A percentile compares a stretch with the other conserved stretches of the same genome.
phyloP scores from a whole-genome alignment of 2,888 invertebrate genomes.

The Abscondita cerata region DNA sequence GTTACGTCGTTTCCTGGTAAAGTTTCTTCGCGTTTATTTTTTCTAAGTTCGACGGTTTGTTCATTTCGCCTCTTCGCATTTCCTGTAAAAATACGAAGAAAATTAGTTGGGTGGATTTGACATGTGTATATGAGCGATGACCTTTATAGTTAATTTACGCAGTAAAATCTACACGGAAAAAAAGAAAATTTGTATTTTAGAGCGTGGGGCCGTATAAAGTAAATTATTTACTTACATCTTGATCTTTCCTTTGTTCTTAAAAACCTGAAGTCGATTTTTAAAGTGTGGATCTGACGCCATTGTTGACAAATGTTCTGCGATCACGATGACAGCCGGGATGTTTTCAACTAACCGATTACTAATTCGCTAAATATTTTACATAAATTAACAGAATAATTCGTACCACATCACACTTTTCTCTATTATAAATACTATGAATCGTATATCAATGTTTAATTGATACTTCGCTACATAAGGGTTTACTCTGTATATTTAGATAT shows the following conservation, averaged over 20 bases:
- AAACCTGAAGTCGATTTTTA: slow-evolving; percentile 90
- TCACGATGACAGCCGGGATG: slow-evolving; percentile 10
- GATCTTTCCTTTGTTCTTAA: slow-evolving; percentile 99
- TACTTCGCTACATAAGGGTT: no score
- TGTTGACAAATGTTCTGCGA: slow-evolving; percentile 58
- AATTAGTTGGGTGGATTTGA: slow-evolving; percentile 10
- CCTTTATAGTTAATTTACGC: slow-evolving; percentile 12
- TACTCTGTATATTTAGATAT: no score
- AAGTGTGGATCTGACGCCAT: slow-evolving; percentile 78
- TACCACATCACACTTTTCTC: slow-evolving; percentile 11
- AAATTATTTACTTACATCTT: slow-evolving; percentile 89
- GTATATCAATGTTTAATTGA: neutral
- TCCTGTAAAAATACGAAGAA: slow-evolving; percentile 66
- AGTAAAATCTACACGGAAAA: neutral
- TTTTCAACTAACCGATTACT: neutral
- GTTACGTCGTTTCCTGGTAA: slow-evolving; percentile 94
- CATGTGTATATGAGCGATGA: slow-evolving; percentile 24
- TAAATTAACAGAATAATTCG: neutral
- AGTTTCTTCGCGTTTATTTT: slow-evolving; percentile 98
- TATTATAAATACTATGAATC: neutral
- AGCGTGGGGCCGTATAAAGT: no score
- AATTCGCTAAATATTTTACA: neutral
- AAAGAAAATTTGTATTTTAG: neutral
- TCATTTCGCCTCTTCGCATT: slow-evolving; percentile 95
- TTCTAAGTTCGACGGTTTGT: slow-evolving; percentile 94